Base-by-base conservation (phyloP, 1,140 invertebrate genomes). In the Antheraea pernyi region DNA sequence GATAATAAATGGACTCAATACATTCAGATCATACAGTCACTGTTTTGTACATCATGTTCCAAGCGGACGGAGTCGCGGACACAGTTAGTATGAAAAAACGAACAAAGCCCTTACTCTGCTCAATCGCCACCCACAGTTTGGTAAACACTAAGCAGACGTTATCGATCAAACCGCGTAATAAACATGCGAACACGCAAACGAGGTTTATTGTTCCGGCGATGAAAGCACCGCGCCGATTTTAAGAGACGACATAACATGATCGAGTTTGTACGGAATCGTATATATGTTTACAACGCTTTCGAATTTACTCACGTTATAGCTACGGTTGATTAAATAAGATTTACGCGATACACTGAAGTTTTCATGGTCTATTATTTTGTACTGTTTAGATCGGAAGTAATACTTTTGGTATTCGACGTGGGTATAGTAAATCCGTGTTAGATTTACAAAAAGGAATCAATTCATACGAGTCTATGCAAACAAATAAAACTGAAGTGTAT, bases 161-260 rank as follows among this genome's bases (percentile, higher is more conserved):
- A 63, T 63, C 61, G 37, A 63, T 63, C 61, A 37, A 63, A 37
- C 61, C 61, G 61, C 37, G 22, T 13, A n/a, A 37, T 63, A 63
- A 63, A 63, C 61, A 37, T 16, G 61, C 13, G 37, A 63, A 63
- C 61, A 63, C n/a, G 61, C 61, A 37, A 30, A 36, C 61, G 36
- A 37, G 19, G 61, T 63, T 63, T 63, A 63, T 63, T 63, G 61
- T 63, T 63, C 10, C 61, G 46, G 46, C 16, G 46, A 6, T 53
- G 46, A 53, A 16, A 13, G 46, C 46, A 53, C 46, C 46, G 11
- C 1, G 16, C 46, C 46, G 46, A 53, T 53, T 53, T 16, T 13
- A 16, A 13, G 46, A 53, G 46, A 53, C 11, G 13, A 16, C 16
- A 53, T 16, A 53, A 53, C 46, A 16, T n/a, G 16, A 53, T 9